phyloP scores from a whole-genome alignment of 2,888 invertebrate species.

The Cerceris ruficornis region DNA sequence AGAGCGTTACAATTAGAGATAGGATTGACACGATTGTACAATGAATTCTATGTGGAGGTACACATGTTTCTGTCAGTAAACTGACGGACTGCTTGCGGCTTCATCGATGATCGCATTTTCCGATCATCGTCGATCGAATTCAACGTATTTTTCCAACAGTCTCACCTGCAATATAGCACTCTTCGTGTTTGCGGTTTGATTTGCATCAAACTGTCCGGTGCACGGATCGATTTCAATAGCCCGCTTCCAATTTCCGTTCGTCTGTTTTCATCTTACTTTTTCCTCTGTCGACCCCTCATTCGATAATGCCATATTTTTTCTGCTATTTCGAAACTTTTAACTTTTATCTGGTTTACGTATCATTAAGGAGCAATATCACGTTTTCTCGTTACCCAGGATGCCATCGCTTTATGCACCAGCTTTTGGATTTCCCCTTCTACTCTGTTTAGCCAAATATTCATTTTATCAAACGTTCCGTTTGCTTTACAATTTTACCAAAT shows the following conservation, averaged over 20 bases:
- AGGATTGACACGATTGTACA: not conserved
- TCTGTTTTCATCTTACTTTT: not conserved
- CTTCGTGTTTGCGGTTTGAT: constrained; percentile 16
- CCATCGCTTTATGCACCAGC: too few relatives aligned
- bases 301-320: not conserved
- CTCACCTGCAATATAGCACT: constrained; percentile 27
- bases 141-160: constrained; percentile 56
- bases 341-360: too few relatives aligned
- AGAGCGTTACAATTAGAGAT: too few relatives aligned
- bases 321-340: not conserved
- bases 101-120: constrained; percentile 48
- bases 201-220: constrained; percentile 6
- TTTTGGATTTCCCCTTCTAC: too few relatives aligned
- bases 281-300: not conserved
- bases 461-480: too few relatives aligned
- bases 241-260: constrained; percentile 29
- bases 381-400: too few relatives aligned
- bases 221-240: constrained; percentile 12
- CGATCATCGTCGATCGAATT: constrained; percentile 62
- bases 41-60: not conserved
- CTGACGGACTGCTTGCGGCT: constrained; percentile 20
- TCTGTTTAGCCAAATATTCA: too few relatives aligned
- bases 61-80: not conserved
- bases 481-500: too few relatives aligned
- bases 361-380: too few relatives aligned